Conservation (phyloP, 2,888 invertebrate genomes). For the Neoaliturus tenellus region DNA sequence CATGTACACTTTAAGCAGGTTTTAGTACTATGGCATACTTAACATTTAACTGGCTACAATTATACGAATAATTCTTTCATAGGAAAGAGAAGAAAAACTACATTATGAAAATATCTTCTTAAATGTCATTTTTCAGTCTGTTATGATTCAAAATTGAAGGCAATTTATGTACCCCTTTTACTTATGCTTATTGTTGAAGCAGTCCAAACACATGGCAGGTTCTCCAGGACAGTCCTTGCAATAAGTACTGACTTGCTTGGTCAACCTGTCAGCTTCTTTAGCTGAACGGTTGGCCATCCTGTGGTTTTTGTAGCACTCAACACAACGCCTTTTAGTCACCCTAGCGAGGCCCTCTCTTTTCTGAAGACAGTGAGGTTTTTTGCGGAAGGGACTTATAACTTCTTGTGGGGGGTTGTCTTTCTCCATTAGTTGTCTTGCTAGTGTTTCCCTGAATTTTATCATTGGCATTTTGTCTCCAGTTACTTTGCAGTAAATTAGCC, state of each 20-base stretch:
- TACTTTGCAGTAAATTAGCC: neutral
- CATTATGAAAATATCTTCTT: too few relatives aligned
- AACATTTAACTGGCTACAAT: too few relatives aligned
- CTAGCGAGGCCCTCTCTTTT: neutral
- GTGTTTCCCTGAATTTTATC: too few relatives aligned
- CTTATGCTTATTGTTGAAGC: neutral
- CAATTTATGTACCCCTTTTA: too few relatives aligned
- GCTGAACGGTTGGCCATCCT: neutral
- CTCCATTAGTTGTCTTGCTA: too few relatives aligned
- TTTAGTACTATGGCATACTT: too few relatives aligned
- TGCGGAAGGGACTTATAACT: neutral
- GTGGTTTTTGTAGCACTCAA: neutral
- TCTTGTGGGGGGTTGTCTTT: too few relatives aligned
- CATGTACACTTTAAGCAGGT: too few relatives aligned
- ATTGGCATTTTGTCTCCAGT: neutral
- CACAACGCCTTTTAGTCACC: neutral
- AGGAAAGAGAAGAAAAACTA: too few relatives aligned
- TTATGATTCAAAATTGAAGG: too few relatives aligned
- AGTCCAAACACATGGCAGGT: constrained; percentile 2
- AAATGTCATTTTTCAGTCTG: too few relatives aligned
- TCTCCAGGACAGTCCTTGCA: constrained; percentile 16
- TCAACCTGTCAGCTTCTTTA: neutral
- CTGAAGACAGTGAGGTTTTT: neutral
- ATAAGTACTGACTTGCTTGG: neutral
- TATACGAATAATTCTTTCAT: too few relatives aligned